phyloP scores from a whole-genome alignment of 2,888 invertebrate species.

The Darwinula stevensoni region DNA sequence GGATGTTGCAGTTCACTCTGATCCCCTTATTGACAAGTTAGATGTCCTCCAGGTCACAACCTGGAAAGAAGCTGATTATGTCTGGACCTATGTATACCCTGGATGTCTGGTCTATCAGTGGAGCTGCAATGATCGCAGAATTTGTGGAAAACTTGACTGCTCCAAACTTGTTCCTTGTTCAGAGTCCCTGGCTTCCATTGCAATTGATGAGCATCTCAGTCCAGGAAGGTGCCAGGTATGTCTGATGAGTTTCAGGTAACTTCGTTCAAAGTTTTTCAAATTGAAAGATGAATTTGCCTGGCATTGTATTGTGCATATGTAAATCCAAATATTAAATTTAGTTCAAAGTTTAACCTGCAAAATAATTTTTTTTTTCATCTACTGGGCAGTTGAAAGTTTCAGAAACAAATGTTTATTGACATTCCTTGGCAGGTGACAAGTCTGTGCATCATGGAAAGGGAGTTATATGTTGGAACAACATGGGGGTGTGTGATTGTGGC shows the following conservation, averaged over 20 bases:
- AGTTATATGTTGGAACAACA: slow-evolving; percentile 68
- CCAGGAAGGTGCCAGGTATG: slow-evolving; percentile 40
- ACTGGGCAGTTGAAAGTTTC: too few relatives aligned
- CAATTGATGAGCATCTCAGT: slow-evolving; percentile 56
- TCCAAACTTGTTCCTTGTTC: slow-evolving; percentile 71
- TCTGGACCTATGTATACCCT: slow-evolving; percentile 35
- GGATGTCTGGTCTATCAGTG: slow-evolving; percentile 69
- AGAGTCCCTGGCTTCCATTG: slow-evolving; percentile 64
- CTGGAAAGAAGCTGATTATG: slow-evolving; percentile 9
- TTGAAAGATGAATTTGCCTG: slow-evolving; percentile 7
- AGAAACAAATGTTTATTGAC: neutral
- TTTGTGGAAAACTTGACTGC: slow-evolving; percentile 50
- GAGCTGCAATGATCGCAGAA: slow-evolving; percentile 41
- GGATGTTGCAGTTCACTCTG: slow-evolving; percentile 30
- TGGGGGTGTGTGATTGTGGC: slow-evolving; percentile 82
- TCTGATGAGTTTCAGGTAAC: too few relatives aligned
- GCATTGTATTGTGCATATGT: slow-evolving; percentile 4
- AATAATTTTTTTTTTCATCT: neutral
- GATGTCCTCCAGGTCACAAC: slow-evolving; percentile 11
- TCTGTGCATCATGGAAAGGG: slow-evolving; percentile 28
- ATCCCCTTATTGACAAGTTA: slow-evolving; percentile 19
- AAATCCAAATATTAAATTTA: neutral
- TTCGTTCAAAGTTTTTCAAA: too few relatives aligned
- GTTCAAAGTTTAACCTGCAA: neutral
- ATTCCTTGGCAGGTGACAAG: slow-evolving; percentile 28